Percentiles rank a stretch among this genome's conserved stretches.
Conservation (phyloP, 1,140 invertebrate genomes). For the Achroia grisella region DNA sequence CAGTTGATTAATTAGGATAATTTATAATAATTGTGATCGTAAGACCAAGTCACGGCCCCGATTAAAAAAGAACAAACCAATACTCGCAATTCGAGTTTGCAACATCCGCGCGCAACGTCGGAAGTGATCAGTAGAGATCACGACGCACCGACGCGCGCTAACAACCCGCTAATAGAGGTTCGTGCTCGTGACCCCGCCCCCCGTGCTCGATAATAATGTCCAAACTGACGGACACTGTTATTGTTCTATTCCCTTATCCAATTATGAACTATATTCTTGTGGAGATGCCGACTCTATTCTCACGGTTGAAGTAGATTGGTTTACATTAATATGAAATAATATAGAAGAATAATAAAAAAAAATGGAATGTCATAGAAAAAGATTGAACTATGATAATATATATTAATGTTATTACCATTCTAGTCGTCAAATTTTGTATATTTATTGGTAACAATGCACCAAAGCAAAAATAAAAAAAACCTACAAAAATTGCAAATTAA, state of each 20-base stretch:
- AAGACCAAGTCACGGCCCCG: not conserved
- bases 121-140: slow-evolving; percentile 18
- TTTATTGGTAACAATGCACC: too few species aligned
- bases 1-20: too few species aligned
- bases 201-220: slow-evolving; percentile 29
- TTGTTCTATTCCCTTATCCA: slow-evolving; percentile 12
- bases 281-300: slow-evolving; percentile 1
- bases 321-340: too few species aligned
- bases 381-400: too few species aligned
- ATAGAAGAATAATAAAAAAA: too few species aligned
- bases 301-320: not conserved
- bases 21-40: too few species aligned
- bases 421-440: too few species aligned
- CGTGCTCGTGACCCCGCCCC: slow-evolving; percentile 34
- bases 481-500: too few species aligned
- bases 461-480: too few species aligned
- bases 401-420: too few species aligned
- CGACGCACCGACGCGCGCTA: slow-evolving; percentile 18
- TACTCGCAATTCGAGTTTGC: not conserved
- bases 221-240: slow-evolving; percentile 22
- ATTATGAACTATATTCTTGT: slow-evolving; percentile 4
- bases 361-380: too few species aligned
- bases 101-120: slow-evolving; percentile 10
- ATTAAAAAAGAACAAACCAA: too few species aligned
- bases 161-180: slow-evolving; percentile 52